A percentile compares a stretch with the other conserved stretches of the same genome.
Evolutionary conservation across 2,888 invertebrate species (phyloP).

Genomic region (Anarsia innoxiella): DNA sequence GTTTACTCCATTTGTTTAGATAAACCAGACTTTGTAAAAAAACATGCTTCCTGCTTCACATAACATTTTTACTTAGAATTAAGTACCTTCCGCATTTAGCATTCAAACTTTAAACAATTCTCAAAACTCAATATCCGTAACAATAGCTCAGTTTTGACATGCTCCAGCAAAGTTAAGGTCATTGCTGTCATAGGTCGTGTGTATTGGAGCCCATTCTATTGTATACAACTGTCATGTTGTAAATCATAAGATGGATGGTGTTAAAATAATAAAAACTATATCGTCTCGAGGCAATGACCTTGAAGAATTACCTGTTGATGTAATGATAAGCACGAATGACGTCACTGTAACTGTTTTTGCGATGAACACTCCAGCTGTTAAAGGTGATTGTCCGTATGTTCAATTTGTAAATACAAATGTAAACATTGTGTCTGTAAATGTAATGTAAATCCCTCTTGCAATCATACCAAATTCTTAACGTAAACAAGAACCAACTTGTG

Average conservation of each 20-base stretch:
- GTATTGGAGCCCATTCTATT: slow-evolving; percentile 46
- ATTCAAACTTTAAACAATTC: slow-evolving; percentile 23
- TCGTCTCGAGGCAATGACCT: slow-evolving; percentile 38
- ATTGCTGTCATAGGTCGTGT: slow-evolving; percentile 60
- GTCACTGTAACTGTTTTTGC: slow-evolving; percentile 25
- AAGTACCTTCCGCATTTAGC: slow-evolving; percentile 39
- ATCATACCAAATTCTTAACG: slow-evolving; percentile 10
- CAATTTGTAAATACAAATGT: slow-evolving; percentile 16
- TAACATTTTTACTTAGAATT: too few relatives aligned
- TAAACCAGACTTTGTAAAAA: too few relatives aligned
- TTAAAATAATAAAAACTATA: slow-evolving; percentile 36
- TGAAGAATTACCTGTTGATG: slow-evolving; percentile 28
- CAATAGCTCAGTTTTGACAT: slow-evolving; percentile 36
- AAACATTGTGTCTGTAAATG: slow-evolving; percentile 6
- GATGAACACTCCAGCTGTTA: slow-evolving; percentile 13
- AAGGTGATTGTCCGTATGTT: slow-evolving; percentile 27
- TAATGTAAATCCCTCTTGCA: slow-evolving; percentile 3
- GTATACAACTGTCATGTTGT: slow-evolving; percentile 39
- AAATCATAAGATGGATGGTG: slow-evolving; percentile 43
- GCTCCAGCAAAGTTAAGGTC: slow-evolving; percentile 37
- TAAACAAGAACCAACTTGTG: slow-evolving; percentile 2
- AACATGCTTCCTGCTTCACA: too few relatives aligned
- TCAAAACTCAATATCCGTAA: slow-evolving; percentile 28
- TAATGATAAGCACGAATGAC: slow-evolving; percentile 33
- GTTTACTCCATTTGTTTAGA: too few relatives aligned